Base-by-base conservation (phyloP, 2,888 invertebrate species). In the Choristoneura rosaceana region DNA sequence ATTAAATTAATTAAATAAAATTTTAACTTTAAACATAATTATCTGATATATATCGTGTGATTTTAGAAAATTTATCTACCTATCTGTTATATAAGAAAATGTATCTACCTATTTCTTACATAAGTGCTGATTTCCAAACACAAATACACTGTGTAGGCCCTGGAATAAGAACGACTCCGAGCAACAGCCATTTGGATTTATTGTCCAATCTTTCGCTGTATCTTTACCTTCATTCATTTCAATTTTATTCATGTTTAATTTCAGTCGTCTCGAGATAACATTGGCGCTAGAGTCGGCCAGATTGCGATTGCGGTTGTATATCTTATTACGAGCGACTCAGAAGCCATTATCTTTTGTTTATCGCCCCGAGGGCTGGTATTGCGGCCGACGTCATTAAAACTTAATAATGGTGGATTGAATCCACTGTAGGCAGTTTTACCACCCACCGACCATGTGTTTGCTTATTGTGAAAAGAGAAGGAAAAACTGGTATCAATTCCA, bases 321-420 rank as follows among this genome's bases (percentile, higher is more conserved):
- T 87, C 89, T 88, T 90, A 90, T 87, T 85, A 84, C 86, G 70
- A 80, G 81, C 77, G 84, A 84, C 86, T 85, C 82, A 90, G 83
- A 81, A 82, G 76, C 87, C 84, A 87, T 91, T 91, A 89, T 90
- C 83, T 88, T 87, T 90, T 90, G 89, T 90, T 90, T 87, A 88
- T 87, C 79, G 85, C 88, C 85, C 75, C 76, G 75, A 76, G 85
- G 82, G 78, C 76, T 79, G 80, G 82, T 82, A 85, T 87, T 87
- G 88, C 87, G 87, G 85, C 77, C 80, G 82, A 82, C 87, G 88
- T 91, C 91, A 90, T 91, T 91, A 91, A 92, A 92, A 90, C 87
- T 90, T 90, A 89, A 91, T 91, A 91, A 91, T 88, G 87, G 84
- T 75, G 85, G 86, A 87, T 89, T 88, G 83, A 87, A 89, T 87